Evolutionary conservation across 1,140 invertebrate species (phyloP), one percentile per base, ranked within the genome.

Genomic region (Drosophila sucinea): DNA sequence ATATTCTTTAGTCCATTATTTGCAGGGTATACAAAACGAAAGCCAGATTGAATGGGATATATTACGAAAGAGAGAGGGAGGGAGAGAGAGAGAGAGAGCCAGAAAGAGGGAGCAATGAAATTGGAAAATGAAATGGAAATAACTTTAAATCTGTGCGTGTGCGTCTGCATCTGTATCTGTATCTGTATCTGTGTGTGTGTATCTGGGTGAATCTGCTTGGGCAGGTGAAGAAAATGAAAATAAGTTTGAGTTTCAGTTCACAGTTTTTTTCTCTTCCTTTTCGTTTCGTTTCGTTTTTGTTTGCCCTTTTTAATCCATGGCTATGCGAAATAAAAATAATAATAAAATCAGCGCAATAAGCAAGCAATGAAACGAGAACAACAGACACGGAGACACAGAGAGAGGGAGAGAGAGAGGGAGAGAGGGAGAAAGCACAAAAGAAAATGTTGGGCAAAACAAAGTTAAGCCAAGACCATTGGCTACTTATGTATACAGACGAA

Each of bases 111-210:
- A 30, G 63, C 58, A 77, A 76, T 87, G 61, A 86, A 80, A 87
- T 87, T 87, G 83, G 76, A 87, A 87, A 87, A 89, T 87, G 84
- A 83, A 89, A 87, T 87, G 83, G 84, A 87, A 81, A 86, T 62
- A 81, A 71, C 61, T 60, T 65, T 44, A 62, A 73, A 65, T 75
- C 47, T 44, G 27, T 68, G 44, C 44, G 44, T 51, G 23, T 27
- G 44, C 44, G 23, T 51, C 7, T 51, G 44, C 27, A 51, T 63
- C 17, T 67, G 35, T 67, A 57, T 27, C 10, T 71, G 35, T 51
- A 61, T 60, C 23, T 63, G 73, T 73, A n/a, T 56, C 55, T 11
- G 29, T 63, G 38, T 61, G 44, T 54, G 41, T 67, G 35, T 62
- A 62, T 55, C 29, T 32, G 47, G 40, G 55, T 47, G 61, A 55